Base-by-base conservation (phyloP, 2,113 vertebrate genomes). In the Onychostoma macrolepis region DNA sequence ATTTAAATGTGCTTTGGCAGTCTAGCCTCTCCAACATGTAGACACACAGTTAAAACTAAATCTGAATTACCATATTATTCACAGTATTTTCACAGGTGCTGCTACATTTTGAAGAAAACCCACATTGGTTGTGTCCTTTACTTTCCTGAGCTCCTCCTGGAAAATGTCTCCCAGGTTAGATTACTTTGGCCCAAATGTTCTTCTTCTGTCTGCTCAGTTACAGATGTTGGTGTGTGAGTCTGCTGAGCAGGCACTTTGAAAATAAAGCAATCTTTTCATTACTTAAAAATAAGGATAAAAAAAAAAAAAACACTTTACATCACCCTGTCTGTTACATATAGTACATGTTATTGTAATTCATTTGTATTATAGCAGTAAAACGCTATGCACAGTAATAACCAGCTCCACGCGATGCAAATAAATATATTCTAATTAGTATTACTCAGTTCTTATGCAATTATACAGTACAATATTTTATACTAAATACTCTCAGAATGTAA, bases 11-110 rank as follows among this genome's bases (percentile, higher is more conserved):
- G n/a, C n/a, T n/a, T n/a, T n/a, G n/a, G n/a, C n/a, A n/a, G n/a
- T n/a, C n/a, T n/a, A n/a, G 38, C 21, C 58, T 30, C 43, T 79
- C 36, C 53, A 84, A 58, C 36, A 61, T 21, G 41, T 76, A 36
- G 50, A 50, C 28, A 58, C 21, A 30, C 74, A 61, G 33, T 63
- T 12, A 41, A 79, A 63, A 36, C 61, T 13, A 41, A 13, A 63
- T 76, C 38, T 28, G 43, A 63, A 17, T 50, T 7, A n/a, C 53
- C 4, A 3, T 86, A 69, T 79, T n/a, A 43, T 26, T 30, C 24
- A 58, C 53, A 48, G 45, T 88, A 85, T 90, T 90, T 90, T 84
- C 28, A 88, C 89, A 90, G 89, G 89, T 90, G 88, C 53, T 38
- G 56, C 26, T 36, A 43, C 53, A 87, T 76, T 84, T 41, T 30